These are phyloP conservation scores for Sinocyclocheilus anshuiensis DNA, from an alignment of 2,113 vertebrate species.

Conservation along the genomic window DNA sequence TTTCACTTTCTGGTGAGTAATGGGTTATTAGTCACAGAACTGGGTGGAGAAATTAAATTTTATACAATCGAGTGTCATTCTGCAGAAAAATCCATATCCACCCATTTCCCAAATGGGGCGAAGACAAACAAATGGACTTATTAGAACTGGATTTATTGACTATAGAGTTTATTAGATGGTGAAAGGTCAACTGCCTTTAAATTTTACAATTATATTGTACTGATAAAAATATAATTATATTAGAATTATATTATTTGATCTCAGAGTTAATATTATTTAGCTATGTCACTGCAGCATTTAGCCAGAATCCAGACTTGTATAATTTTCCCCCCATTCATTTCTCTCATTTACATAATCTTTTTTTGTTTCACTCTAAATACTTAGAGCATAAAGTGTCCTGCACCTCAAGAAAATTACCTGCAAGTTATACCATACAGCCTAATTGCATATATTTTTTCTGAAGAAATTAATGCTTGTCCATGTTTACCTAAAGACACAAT, in stretches of 20 bases:
- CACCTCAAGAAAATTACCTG: background rate
- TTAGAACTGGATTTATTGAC: conserved; percentile 6
- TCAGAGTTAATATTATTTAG: conserved; percentile 9
- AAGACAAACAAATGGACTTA: conserved; percentile 33
- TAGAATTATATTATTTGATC: conserved; percentile 19
- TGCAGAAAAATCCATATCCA: conserved; percentile 34
- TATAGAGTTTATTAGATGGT: conserved; percentile 1
- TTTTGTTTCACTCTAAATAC: background rate
- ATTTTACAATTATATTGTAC: background rate
- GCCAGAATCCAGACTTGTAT: background rate
- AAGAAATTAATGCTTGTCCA: background rate
- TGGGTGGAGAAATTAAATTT: conserved; percentile 1
- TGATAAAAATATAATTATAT: conserved; percentile 23
- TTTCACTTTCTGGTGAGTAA: conserved; percentile 22
- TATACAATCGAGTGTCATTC: conserved; percentile 23
- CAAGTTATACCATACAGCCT: background rate
- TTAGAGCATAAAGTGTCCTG: background rate
- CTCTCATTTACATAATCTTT: background rate
- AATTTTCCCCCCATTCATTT: background rate
- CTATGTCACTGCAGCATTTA: background rate
- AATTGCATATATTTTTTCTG: background rate
- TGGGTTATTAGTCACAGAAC: conserved; percentile 35
- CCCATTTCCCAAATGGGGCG: conserved; percentile 21
- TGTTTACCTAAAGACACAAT: background rate
- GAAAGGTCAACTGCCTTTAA: conserved; percentile 3